Conservation (phyloP, 2,888 invertebrate species). For the Erpobdella octoculata region DNA sequence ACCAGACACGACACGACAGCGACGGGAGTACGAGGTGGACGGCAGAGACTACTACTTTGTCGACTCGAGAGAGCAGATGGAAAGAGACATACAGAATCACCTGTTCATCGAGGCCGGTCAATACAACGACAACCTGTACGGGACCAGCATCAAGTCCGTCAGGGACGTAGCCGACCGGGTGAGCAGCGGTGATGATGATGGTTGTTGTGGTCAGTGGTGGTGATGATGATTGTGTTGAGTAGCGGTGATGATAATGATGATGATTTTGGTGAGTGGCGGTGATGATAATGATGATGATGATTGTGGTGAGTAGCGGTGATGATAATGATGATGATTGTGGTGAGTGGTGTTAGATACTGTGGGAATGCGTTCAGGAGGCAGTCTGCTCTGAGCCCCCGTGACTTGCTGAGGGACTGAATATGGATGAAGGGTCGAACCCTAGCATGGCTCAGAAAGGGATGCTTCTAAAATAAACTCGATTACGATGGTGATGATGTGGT, state of each 20-base stretch:
- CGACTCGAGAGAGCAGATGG: slow-evolving; percentile 83
- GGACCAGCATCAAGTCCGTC: slow-evolving; percentile 93
- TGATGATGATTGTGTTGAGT: neutral
- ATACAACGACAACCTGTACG: slow-evolving; percentile 98
- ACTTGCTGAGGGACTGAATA: no score
- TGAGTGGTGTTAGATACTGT: no score
- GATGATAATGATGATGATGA: neutral
- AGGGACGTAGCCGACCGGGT: slow-evolving; percentile 84
- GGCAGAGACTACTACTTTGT: slow-evolving; percentile 99
- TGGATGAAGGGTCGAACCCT: no score
- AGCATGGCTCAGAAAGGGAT: no score
- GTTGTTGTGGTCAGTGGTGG: neutral
- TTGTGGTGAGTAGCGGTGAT: neutral
- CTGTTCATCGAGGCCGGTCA: slow-evolving; percentile 99
- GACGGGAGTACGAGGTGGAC: slow-evolving; percentile 92
- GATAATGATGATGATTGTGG: neutral
- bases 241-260: neutral
- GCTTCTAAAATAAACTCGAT: no score
- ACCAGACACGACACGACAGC: slow-evolving; percentile 76
- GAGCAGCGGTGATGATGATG: slow-evolving; percentile 8
- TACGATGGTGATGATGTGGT: no score
- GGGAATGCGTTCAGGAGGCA: no score
- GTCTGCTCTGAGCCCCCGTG: no score
- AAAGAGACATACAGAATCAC: slow-evolving; percentile 76
- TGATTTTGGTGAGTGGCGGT: slow-evolving; percentile 38